Evolutionary conservation across 2,888 invertebrate genomes (phyloP).

Genomic region (Koerneria pararmatus): DNA sequence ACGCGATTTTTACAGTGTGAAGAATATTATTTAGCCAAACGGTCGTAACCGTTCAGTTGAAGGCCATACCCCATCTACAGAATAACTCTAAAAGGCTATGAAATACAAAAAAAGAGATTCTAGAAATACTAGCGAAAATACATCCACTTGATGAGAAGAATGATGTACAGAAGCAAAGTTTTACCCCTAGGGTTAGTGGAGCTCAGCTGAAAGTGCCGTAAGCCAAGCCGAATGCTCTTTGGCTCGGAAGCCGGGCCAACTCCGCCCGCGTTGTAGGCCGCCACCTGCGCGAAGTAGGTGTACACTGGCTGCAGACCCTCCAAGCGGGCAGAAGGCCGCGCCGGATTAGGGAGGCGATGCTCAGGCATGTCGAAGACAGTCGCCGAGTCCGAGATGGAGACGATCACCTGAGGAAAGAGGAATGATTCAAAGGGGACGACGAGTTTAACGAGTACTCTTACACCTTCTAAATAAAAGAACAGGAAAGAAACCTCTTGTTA

Average conservation of each 20-base stretch:
- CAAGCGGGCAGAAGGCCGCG: conserved; percentile 46
- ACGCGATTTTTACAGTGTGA: too few species aligned
- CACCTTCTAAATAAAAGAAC: too few species aligned
- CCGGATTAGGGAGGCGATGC: conserved; percentile 38
- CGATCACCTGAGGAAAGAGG: conserved; percentile 33
- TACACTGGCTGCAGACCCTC: conserved; percentile 53
- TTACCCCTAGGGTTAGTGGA: background rate
- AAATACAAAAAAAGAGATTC: too few species aligned
- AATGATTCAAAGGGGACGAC: background rate
- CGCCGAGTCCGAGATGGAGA: conserved; percentile 37
- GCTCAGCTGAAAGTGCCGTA: conserved; percentile 17
- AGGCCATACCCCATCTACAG: too few species aligned
- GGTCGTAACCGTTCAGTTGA: too few species aligned
- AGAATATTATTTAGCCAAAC: too few species aligned
- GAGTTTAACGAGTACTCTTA: too few species aligned
- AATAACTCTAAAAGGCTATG: too few species aligned
- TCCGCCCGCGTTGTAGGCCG: conserved; percentile 53
- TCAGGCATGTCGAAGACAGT: conserved; percentile 40
- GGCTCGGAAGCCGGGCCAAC: conserved; percentile 44
- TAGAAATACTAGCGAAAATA: too few species aligned
- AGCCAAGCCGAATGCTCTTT: conserved; percentile 43
- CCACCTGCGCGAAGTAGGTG: conserved; percentile 40
- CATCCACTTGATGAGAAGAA: too few species aligned
- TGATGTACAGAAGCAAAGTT: background rate
- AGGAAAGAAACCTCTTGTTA: too few species aligned